Evolutionary conservation across 2,888 invertebrate genomes (phyloP), one percentile per base, ranked within the genome.

Genomic region (Drosophila diplacantha): DNA sequence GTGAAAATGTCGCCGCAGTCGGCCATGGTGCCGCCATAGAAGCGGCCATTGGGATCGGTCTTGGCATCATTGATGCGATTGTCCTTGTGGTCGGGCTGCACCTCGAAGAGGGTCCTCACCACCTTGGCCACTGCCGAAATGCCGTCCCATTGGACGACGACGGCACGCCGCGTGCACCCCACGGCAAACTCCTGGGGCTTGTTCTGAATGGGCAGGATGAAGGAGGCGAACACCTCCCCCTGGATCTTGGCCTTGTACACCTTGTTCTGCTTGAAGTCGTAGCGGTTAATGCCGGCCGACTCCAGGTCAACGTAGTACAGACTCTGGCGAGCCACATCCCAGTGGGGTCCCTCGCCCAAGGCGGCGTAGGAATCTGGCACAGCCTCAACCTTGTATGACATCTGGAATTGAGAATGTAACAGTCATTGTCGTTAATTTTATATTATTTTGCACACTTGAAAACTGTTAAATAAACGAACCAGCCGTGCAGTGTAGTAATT

Each of bases 11-110:
- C 85, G 14, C 85, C 85, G 11, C 81, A 69, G 62, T 77, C 82
- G 18, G 76, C 75, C 87, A 88, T 87, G 24, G 89, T 89, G 87
- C 94, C 94, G 72, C 92, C 93, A 90, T 93, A 94, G 22, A 95
- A 89, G 51, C 94, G 89, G 3, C 95, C 95, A 12, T 88, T 86
- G n/a, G 92, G 91, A 85, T 95, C 95, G 37, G 93, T 93, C 87
- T 95, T 95, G 29, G 92, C 95, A 83, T 95, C 95, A 76, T 95
- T 95, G 81, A 95, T 91, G 75, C 94, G 90, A 84, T 93, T 93
- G 3, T 80, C 88, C 4, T 81, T 69, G 34, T 87, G 86, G 70
- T 91, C 90, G 14, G 88, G 85, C 37, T 77, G 79, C 5, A 93
- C 91, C 73, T 91, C 91, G 0, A 90, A 87, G 2, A 93, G 76